Percentiles rank a stretch among this genome's conserved stretches.
These are phyloP conservation scores for Falco peregrinus DNA, from an alignment of 2,797 vertebrate genomes.

Conservation along the genomic window DNA sequence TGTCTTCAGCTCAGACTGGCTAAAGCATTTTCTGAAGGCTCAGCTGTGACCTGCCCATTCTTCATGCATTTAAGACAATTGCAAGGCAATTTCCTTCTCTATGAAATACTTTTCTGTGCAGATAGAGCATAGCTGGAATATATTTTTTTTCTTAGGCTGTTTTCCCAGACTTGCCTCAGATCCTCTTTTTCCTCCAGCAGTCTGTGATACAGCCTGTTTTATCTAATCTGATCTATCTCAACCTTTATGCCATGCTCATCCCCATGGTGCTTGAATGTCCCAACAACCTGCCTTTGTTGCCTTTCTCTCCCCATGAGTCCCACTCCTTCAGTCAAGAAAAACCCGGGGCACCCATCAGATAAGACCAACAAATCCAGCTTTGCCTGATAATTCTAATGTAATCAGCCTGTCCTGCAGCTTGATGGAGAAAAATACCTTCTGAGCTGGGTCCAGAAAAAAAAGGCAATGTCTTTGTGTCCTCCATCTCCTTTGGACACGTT, in stretches of 20 bases:
- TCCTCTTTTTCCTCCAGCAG: background rate
- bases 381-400: background rate
- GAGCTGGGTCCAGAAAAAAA: background rate
- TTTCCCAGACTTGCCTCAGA: background rate
- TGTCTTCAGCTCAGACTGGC: background rate
- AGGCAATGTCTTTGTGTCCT: background rate
- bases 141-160: background rate
- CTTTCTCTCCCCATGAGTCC: background rate
- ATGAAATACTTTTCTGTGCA: background rate
- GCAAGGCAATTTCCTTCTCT: background rate
- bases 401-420: background rate
- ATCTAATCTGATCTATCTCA: background rate
- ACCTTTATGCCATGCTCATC: background rate
- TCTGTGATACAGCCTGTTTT: background rate
- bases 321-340: background rate
- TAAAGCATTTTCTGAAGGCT: background rate
- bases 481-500: background rate
- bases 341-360: background rate
- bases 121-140: background rate
- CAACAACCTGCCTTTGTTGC: background rate
- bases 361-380: background rate
- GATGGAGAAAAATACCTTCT: background rate
- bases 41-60: background rate
- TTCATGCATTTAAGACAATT: slow-evolving; percentile 1
- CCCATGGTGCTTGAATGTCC: background rate